Conservation (phyloP, 1,140 invertebrate species). For the Spodoptera litura region DNA sequence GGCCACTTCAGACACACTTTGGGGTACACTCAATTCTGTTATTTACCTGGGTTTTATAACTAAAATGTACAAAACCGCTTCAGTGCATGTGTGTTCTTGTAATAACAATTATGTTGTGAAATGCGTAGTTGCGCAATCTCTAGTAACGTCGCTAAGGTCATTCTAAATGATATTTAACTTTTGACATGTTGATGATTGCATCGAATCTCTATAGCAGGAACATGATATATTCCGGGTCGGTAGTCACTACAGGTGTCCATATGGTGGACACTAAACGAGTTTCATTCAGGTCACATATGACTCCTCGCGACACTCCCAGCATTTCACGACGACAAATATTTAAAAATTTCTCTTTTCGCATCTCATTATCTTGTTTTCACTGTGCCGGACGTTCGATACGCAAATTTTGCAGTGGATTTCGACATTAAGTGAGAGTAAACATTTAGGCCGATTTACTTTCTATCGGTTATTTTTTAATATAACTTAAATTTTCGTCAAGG, state of each 20-base stretch:
- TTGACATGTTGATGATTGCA: neutral
- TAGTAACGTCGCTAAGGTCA: constrained; percentile 4
- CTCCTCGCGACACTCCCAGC: constrained; percentile 77
- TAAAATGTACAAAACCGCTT: neutral
- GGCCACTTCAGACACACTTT: neutral
- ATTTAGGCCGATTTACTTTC: constrained; percentile 78
- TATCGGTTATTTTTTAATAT: constrained; percentile 58
- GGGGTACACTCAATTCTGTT: constrained; percentile 9
- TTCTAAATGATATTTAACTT: neutral
- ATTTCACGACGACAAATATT: constrained; percentile 83
- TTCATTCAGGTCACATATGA: constrained; percentile 80
- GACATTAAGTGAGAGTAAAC: constrained; percentile 81
- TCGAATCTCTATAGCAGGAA: constrained; percentile 3
- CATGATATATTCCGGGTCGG: neutral
- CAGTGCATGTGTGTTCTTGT: neutral
- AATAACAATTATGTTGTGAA: constrained; percentile 4
- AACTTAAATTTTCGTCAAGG: constrained; percentile 67
- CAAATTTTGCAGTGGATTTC: constrained; percentile 74
- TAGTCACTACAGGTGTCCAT: constrained; percentile 38
- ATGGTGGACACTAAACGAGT: constrained; percentile 73
- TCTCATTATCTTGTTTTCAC: constrained; percentile 84
- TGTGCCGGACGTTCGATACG: constrained; percentile 69
- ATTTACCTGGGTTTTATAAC: neutral
- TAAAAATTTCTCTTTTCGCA: constrained; percentile 85
- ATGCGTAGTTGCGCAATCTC: constrained; percentile 14